Base-by-base conservation (phyloP, 2,797 vertebrate genomes). In the Prunella strophiata region DNA sequence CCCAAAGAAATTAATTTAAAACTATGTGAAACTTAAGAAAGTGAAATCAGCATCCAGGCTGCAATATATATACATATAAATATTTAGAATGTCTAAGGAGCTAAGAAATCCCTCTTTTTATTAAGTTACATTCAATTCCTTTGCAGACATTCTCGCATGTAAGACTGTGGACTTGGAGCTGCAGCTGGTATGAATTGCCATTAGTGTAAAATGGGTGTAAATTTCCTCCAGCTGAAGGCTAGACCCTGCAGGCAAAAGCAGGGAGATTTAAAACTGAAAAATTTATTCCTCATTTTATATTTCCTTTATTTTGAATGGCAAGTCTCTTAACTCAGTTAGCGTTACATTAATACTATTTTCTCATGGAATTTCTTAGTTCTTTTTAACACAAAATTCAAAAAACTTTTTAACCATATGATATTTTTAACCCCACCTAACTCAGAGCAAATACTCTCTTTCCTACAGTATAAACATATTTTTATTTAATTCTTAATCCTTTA, bases 191-290 rank as follows among this genome's bases (percentile, higher is more conserved):
- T 95, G 88, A 89, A 94, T 96, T 93, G 93, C 51, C 88, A 94
- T 95, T 95, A 95, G 91, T 76, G 83, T 85, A 95, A 96, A 96
- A 94, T 4, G 67, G 88, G 94, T 93, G 94, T 63, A 96, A 96
- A 96, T 95, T 94, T 94, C 70, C 87, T 93, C 76, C 94, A 96
- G 94, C 88, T 96, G 94, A 96, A 94, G 82, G 66, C 93, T 91
- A 63, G 23, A 88, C 62, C 58, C 87, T 63, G 55, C 8, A 78
- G 66, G 93, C 82, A 93, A 91, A 91, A 89, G 48, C 19, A 59
- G 12, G 38, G 47, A 89, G 3, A 87, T 83, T 94, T 78, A 88
- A 96, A 93, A 75, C 34, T 73, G 42, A 82, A 91, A 55, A 78
- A 89, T 32, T 55, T 92, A 86, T 59, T 85, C 66, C 54, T 75